Percentiles rank a stretch among this genome's conserved stretches.
phyloP scores from a whole-genome alignment of 2,113 vertebrate species.

The Amblyopsis rosae region DNA sequence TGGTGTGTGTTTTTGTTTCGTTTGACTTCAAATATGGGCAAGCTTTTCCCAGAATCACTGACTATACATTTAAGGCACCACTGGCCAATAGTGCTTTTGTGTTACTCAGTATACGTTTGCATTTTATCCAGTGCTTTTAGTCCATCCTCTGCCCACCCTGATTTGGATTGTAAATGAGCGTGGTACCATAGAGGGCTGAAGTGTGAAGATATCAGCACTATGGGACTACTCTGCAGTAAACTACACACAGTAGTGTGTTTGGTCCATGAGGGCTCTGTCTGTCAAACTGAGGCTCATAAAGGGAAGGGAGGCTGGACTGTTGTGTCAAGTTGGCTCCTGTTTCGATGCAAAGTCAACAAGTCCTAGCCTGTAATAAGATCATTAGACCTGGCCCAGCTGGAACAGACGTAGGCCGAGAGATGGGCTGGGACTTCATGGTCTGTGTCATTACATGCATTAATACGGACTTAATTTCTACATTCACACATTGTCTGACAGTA shows the following conservation, averaged over 20 bases:
- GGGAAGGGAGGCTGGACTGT: conserved; percentile 30
- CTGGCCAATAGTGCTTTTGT: conserved; percentile 49
- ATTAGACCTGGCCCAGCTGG: conserved; percentile 58
- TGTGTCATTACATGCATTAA: conserved; percentile 8
- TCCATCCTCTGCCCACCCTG: conserved; percentile 44
- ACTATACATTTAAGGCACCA: background rate
- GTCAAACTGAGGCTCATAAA: conserved; percentile 20
- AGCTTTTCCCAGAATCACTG: too few relatives aligned
- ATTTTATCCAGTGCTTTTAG: conserved; percentile 49
- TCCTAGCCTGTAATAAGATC: conserved; percentile 76
- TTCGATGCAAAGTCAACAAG: conserved; percentile 70
- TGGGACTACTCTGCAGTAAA: background rate
- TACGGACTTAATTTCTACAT: conserved; percentile 24
- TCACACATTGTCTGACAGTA: background rate
- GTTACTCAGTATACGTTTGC: conserved; percentile 53
- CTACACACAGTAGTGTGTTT: background rate
- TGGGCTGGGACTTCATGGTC: conserved; percentile 47
- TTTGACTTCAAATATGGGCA: too few relatives aligned
- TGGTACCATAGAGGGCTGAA: conserved; percentile 38
- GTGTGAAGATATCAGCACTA: conserved; percentile 1
- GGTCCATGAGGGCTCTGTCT: conserved; percentile 30
- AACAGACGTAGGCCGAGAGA: conserved; percentile 30
- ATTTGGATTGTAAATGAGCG: conserved; percentile 81
- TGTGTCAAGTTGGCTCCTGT: conserved; percentile 60
- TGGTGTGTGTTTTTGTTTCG: too few relatives aligned